These are phyloP conservation scores for Falco biarmicus DNA, from an alignment of 2,797 vertebrate genomes.

Conservation along the genomic window DNA sequence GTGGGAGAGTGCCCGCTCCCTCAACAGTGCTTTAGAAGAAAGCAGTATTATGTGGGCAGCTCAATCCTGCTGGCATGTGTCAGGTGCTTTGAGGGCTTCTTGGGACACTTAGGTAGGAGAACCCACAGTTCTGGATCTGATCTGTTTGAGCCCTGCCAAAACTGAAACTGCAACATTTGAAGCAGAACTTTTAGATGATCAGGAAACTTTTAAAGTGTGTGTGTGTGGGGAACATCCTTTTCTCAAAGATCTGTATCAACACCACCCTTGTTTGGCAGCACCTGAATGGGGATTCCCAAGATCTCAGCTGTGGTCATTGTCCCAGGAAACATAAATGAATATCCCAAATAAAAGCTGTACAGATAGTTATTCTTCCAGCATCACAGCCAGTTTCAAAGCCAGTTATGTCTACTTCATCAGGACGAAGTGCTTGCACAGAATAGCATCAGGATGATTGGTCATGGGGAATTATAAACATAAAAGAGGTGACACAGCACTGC, in stretches of 20 bases:
- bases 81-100: not conserved
- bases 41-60: not conserved
- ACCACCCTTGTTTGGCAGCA: not conserved
- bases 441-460: not conserved
- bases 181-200: not conserved
- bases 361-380: not conserved
- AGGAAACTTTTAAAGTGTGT: not conserved
- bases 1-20: not conserved
- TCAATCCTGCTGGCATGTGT: fast-evolving
- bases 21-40: not conserved
- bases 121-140: not conserved
- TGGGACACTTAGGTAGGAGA: not conserved
- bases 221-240: not conserved
- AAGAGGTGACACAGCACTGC: not conserved
- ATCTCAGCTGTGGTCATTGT: not conserved
- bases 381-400: not conserved
- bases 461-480: not conserved
- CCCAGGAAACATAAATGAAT: not conserved
- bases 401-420: not conserved
- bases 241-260: not conserved
- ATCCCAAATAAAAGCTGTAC: not conserved
- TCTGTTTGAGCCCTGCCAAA: not conserved
- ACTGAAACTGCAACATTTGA: not conserved
- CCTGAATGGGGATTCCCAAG: not conserved
- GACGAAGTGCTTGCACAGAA: not conserved